Base-by-base conservation (phyloP, 2,113 vertebrate species). In the Leptobrachium ailaonicum region DNA sequence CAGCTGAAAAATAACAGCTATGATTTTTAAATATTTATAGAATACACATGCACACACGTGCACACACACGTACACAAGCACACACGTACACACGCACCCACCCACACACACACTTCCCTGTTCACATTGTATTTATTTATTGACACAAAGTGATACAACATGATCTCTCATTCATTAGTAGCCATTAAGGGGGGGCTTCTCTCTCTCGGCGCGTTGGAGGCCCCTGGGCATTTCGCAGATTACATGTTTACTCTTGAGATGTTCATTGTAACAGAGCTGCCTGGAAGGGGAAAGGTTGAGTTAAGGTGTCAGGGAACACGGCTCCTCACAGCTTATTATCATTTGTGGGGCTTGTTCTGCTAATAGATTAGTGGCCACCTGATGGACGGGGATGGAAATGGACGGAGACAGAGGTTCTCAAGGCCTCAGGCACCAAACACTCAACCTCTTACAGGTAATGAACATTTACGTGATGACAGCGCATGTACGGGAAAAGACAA, bases 381-480 rank as follows among this genome's bases (percentile, higher is more conserved):
- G 74, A 66, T 43, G 78, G 82, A 80, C 10, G 0, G 67, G 32
- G 41, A 69, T 75, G 85, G 85, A 89, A 88, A 87, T 86, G 81
- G 82, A 84, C 83, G 66, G 11, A 84, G 87, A 86, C 86, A 86
- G 81, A 80, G 53, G 77, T 82, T 79, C 78, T 75, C 77, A 50
- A 82, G 72, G 83, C 87, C 88, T 84, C 63, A 81, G 84, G 41
- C 88, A 75, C 83, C 82, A 88, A 89, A 82, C 82, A 66, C 69
- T 81, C 79, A 12, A 83, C 78, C 14, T 50, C 74, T 82, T 60
- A 75, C 10, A 78, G 82, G 72, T 87, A 74, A 77, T 74, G 73
- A 73, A 32, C 42, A 63, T 20, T 69, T 62, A 68, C 32, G 10
- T 54, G 70, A 63, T 12, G 32, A 40, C 54, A 53, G 63, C 69